Evolutionary conservation across 2,113 vertebrate genomes (phyloP), one percentile per base, ranked within the genome.

Genomic region (Alethe diademata): DNA sequence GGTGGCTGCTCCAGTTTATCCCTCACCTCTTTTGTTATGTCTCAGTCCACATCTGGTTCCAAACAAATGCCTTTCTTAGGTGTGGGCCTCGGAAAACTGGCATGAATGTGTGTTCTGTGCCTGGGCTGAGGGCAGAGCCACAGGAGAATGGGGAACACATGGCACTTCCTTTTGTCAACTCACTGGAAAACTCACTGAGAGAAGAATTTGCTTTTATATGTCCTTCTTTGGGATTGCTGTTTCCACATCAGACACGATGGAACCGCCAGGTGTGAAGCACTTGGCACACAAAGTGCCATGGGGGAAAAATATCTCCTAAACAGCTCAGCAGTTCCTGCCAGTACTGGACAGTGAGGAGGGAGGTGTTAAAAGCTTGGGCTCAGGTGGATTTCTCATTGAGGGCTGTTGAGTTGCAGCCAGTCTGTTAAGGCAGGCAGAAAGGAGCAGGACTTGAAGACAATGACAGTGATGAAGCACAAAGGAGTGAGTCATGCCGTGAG

Each of bases 61-160:
- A 82, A 61, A 76, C 26, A 79, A 88, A 94, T 94, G 45, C 54
- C 45, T 78, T 64, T 60, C 71, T 61, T 75, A 54, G 78, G 50
- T 58, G 84, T 82, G 40, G 20, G 17, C 43, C 73, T 71, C 51
- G 17, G 43, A 87, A 86, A 87, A 86, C 73, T 58, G 69, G 20
- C 65, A 36, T 22, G 40, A 84, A 65, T 35, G 25, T 0, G 0
- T 3, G 0, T 22, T 47, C 0, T 1, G 38, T 80, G 73, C 72
- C 51, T 58, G 50, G 51, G 60, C 23, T 74, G 90, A 76, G n/a
- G 65, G 56, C 38, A 86, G 64, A 81, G 40, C 36, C 0, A 0
- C 29, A 54, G 62, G 45, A 65, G 35, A 51, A 88, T 57, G 47
- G 13, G 28, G 23, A 86, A 40, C 4, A 22, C 38, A 4, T 23